phyloP scores from a whole-genome alignment of 2,888 invertebrate genomes.

The Aleiodes leptofemur region DNA sequence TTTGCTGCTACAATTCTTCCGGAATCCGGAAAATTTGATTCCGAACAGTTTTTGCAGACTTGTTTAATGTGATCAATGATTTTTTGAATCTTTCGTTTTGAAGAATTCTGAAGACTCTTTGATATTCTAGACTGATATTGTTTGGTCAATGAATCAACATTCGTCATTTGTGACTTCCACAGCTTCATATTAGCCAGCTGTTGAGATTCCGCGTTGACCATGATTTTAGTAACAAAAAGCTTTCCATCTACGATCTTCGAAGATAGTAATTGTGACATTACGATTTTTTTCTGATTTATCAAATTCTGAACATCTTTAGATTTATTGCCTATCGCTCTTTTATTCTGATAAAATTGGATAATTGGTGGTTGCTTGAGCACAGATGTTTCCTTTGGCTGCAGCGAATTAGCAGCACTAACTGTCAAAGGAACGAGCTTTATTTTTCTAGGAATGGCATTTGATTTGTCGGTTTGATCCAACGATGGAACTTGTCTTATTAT shows the following conservation, averaged over 20 bases:
- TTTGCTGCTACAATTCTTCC: constrained; percentile 53
- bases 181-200: neutral
- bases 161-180: neutral
- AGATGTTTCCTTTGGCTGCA: neutral
- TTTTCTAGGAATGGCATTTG: constrained; percentile 26
- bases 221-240: neutral
- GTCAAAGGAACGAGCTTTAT: too few relatives aligned
- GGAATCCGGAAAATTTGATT: constrained; percentile 50
- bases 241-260: neutral
- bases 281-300: neutral
- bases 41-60: constrained; percentile 54
- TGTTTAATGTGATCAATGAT: constrained; percentile 59
- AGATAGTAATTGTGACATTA: neutral
- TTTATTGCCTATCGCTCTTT: neutral
- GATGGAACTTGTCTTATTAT: constrained; percentile 54
- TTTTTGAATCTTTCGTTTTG: constrained; percentile 46
- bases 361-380: neutral
- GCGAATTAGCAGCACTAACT: neutral
- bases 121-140: constrained; percentile 44
- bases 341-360: neutral
- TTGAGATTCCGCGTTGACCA: neutral
- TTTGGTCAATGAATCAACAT: constrained; percentile 24
- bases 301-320: too few relatives aligned
- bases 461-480: constrained; percentile 42
- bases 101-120: constrained; percentile 30